phyloP scores from a whole-genome alignment of 92 coral and sea anemone species.

The Epizoanthus ramosus region DNA sequence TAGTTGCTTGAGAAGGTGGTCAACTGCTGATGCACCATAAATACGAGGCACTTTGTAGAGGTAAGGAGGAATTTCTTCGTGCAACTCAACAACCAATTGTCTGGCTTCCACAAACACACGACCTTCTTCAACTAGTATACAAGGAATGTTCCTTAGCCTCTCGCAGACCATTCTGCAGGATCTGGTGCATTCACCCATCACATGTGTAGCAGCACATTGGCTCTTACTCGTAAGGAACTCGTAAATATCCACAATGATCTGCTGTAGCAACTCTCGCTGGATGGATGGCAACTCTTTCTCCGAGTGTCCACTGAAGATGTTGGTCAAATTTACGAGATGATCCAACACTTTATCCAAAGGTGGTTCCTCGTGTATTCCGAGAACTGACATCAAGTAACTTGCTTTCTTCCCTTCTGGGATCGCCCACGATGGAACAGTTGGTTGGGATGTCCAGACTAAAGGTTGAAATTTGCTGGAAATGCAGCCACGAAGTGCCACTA shows the following conservation, averaged over 20 bases:
- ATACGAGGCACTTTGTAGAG: slow-evolving; percentile 37
- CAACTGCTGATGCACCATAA: slow-evolving; percentile 29
- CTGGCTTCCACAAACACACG: slow-evolving; percentile 35
- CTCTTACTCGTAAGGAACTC: slow-evolving; percentile 44
- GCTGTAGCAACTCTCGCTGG: slow-evolving; percentile 35
- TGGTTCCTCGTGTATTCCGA: slow-evolving; percentile 61
- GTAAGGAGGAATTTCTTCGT: slow-evolving; percentile 22
- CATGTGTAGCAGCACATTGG: slow-evolving; percentile 10
- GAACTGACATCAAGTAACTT: background rate
- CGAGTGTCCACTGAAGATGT: slow-evolving; percentile 23
- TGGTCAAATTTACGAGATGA: slow-evolving; percentile 56
- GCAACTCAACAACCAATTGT: slow-evolving; percentile 20
- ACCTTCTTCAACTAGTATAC: slow-evolving; percentile 52
- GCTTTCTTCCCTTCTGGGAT: slow-evolving; percentile 26
- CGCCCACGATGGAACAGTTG: slow-evolving; percentile 66
- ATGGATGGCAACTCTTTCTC: slow-evolving; percentile 57
- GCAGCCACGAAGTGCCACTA: slow-evolving; percentile 43
- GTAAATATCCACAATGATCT: slow-evolving; percentile 53
- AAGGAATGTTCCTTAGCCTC: slow-evolving; percentile 39
- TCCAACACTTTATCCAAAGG: slow-evolving; percentile 58
- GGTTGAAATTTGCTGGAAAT: slow-evolving; percentile 35
- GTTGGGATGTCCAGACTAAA: slow-evolving; percentile 69
- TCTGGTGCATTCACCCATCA: slow-evolving; percentile 5
- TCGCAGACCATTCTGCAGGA: slow-evolving; percentile 20
- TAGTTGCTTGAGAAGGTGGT: slow-evolving; percentile 44